Conservation (phyloP, 2,888 invertebrate genomes). For the Acleris cristana region DNA sequence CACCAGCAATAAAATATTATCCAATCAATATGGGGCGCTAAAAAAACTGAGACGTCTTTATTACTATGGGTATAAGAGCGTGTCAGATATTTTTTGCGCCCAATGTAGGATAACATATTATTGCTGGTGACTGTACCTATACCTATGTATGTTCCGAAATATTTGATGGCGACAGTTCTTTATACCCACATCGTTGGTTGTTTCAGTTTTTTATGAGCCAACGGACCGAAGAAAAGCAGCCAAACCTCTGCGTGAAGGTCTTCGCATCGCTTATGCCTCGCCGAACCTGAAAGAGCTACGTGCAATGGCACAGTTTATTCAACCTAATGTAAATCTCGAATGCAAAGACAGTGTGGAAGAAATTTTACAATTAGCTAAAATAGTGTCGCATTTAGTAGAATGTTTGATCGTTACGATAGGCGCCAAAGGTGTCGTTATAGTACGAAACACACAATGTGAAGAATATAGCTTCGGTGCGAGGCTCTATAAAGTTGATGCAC, state of each 20-base stretch:
- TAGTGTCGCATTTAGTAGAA: constrained; percentile 77
- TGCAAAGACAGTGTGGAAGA: constrained; percentile 50
- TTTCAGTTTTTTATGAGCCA: constrained; percentile 95
- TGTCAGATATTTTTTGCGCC: no score
- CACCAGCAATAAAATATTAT: no score
- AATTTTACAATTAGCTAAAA: constrained; percentile 57
- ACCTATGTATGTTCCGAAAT: no score
- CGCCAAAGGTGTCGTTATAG: constrained; percentile 82
- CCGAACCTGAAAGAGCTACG: constrained; percentile 92
- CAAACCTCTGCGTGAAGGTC: constrained; percentile 85
- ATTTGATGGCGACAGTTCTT: constrained; percentile 1
- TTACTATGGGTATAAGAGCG: no score
- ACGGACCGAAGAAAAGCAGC: constrained; percentile 91
- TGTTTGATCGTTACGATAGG: constrained; percentile 86
- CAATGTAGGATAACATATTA: no score
- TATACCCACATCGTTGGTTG: constrained; percentile 43
- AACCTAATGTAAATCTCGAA: constrained; percentile 50
- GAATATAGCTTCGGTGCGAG: constrained; percentile 43
- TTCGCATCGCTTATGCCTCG: constrained; percentile 86
- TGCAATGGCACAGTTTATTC: constrained; percentile 84
- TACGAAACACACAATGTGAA: constrained; percentile 51
- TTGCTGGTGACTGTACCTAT: no score
- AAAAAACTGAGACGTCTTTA: no score
- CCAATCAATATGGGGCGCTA: no score
- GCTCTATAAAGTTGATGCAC: constrained; percentile 67